phyloP scores from a whole-genome alignment of 2,888 invertebrate genomes.

The Mechanitis mazaeus region DNA sequence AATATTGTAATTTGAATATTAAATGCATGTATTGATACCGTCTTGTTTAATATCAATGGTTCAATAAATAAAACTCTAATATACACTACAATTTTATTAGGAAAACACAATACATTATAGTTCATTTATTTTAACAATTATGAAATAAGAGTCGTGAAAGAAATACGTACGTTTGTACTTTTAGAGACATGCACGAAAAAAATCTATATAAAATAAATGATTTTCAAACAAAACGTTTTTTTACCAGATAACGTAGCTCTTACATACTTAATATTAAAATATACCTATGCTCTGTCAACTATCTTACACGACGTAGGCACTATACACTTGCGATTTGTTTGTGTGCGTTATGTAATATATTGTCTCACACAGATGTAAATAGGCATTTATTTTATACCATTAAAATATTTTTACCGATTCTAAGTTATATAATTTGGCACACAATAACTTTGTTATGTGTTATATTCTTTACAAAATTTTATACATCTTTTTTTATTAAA shows the following conservation, averaged over 20 bases:
- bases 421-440: too few relatives aligned
- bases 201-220: constrained; percentile 20
- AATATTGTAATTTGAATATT: constrained; percentile 4
- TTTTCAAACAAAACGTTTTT: constrained; percentile 17
- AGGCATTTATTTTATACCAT: too few relatives aligned
- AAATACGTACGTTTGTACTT: constrained; percentile 62
- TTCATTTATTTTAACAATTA: constrained; percentile 68
- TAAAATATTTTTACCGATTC: too few relatives aligned
- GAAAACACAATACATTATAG: constrained; percentile 72
- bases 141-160: constrained; percentile 51
- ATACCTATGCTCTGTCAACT: constrained; percentile 7
- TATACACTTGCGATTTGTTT: constrained; percentile 18
- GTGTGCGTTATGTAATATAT: constrained; percentile 12
- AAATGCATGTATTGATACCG: neutral
- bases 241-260: constrained; percentile 7
- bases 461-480: too few relatives aligned
- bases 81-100: constrained; percentile 68
- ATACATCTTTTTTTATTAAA: too few relatives aligned
- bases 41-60: neutral
- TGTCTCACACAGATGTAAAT: neutral
- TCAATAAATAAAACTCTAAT: constrained; percentile 50
- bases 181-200: constrained; percentile 48
- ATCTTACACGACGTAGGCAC: constrained; percentile 23
- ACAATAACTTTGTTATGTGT: too few relatives aligned
- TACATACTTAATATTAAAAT: neutral